Base-by-base conservation (phyloP, 2,113 vertebrate species). In the Xyrauchen texanus region DNA sequence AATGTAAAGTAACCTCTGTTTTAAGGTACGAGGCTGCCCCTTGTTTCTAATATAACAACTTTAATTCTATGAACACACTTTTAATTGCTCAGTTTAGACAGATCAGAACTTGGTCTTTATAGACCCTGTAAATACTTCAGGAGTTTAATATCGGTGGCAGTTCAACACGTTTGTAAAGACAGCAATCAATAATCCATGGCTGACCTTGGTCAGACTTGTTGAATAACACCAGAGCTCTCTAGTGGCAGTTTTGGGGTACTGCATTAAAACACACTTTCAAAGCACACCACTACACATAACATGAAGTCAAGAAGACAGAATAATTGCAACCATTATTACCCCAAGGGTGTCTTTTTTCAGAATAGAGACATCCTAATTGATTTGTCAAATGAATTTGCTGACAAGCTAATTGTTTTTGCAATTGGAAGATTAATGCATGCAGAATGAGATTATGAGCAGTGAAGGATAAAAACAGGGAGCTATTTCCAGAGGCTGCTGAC, bases 321-420 rank as follows among this genome's bases (percentile, higher is more conserved):
- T 87, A 82, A 89, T 90, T 88, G 85, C 81, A 68, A 86, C 88
- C 78, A 90, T 90, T 87, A 88, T 73, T 82, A 83, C 86, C 66
- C 85, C 85, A 86, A 82, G 79, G 64, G 78, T 79, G 67, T 76
- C 46, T 70, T 79, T 77, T 86, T 84, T 87, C 83, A 88, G 79
- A 82, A 84, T 71, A 83, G 86, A 73, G 83, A 84, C 76, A 74
- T 81, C 47, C 71, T 77, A 80, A 84, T 63, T 58, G 76, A 78
- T 84, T 82, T 85, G 74, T 85, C 81, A 85, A 87, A 87, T 87
- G 68, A 64, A n/a, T n/a, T 34, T 47, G 51, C 57, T 88, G 79
- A 66, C 83, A 87, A 71, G 42, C 63, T 77, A 86, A 86, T 81
- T 68, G 82, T 75, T 64, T 63, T 49, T 84, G 69, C 81, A 85